Evolutionary conservation across 2,888 invertebrate species (phyloP).

Genomic region (Patella pellucida): DNA sequence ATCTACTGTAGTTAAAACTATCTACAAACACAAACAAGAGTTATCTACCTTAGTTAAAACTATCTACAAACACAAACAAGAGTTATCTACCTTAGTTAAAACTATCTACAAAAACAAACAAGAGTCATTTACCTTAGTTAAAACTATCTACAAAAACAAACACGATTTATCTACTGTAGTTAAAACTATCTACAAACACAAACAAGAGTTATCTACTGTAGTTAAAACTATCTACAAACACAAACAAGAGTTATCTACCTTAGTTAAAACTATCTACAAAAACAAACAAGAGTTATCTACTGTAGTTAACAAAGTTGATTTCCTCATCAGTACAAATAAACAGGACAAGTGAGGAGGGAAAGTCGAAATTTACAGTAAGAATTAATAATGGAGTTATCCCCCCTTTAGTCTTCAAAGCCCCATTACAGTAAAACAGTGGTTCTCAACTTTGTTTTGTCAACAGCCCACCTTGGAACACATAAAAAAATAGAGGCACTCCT

Average conservation of each 20-base stretch:
- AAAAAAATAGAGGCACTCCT: too few relatives aligned
- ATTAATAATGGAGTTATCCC: too few relatives aligned
- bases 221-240: constrained; percentile 60
- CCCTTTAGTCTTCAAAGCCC: too few relatives aligned
- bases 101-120: constrained; percentile 50
- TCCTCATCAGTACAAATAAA: too few relatives aligned
- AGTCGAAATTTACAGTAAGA: too few relatives aligned
- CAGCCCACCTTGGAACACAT: too few relatives aligned
- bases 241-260: constrained; percentile 53
- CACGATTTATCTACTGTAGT: constrained; percentile 61
- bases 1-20: constrained; percentile 65
- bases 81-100: constrained; percentile 63
- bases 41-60: constrained; percentile 65
- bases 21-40: constrained; percentile 43
- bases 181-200: constrained; percentile 54
- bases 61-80: constrained; percentile 46
- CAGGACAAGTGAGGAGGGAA: too few relatives aligned
- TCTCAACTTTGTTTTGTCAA: too few relatives aligned
- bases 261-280: constrained; percentile 61
- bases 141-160: constrained; percentile 49
- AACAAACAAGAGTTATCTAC: not conserved
- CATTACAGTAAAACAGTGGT: too few relatives aligned
- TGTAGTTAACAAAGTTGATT: too few relatives aligned
- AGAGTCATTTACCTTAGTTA: constrained; percentile 63
- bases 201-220: constrained; percentile 56